Evolutionary conservation across 2,888 invertebrate genomes (phyloP), one percentile per base, ranked within the genome.

Genomic region (Aleiodes alternator): DNA sequence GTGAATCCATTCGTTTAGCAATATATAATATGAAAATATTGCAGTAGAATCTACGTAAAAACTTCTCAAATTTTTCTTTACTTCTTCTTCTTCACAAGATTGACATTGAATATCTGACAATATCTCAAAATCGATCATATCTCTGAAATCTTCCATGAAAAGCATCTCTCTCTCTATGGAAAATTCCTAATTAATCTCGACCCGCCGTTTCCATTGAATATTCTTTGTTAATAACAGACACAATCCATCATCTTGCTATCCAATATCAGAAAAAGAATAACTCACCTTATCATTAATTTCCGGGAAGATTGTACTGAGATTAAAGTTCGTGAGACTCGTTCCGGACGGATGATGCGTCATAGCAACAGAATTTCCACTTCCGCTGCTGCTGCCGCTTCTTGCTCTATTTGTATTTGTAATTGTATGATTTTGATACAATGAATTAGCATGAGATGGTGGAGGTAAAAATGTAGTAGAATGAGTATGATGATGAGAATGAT

Each of bases 241-340:
- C 23, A 23, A 23, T 23, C 23, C 23, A 34, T 34, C 34, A 34
- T 34, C 34, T 34, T 34, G 50, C 29, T 56, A 53, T 48, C 14
- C 9, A 43, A 50, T 43, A 8, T 43, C 11, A 38, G 23, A 0
- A 34, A 48, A 14, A 59, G 48, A 31, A 8, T 11, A 12, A 68
- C 68, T 43, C 51, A 90, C 90, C 87, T 91, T 92, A 75, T 92
- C 92, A 86, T 95, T 95, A 82, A 96, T 96, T 91, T 96, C 96
- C 1, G 96, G 96, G 88, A 96, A 96, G 83, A 96, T 95, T 0
- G 96, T 94, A 84, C 95, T 95, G 56, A 96, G 90, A 89, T 96
- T 96, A 86, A 96, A 96, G 87, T 96, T 96, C 0, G 95, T 94
- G 50, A 94, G 88, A 72, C 92, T 91, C 5, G 91, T 92, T 51